Conservation (phyloP, 2,113 vertebrate genomes). For the Tupaia chinensis region DNA sequence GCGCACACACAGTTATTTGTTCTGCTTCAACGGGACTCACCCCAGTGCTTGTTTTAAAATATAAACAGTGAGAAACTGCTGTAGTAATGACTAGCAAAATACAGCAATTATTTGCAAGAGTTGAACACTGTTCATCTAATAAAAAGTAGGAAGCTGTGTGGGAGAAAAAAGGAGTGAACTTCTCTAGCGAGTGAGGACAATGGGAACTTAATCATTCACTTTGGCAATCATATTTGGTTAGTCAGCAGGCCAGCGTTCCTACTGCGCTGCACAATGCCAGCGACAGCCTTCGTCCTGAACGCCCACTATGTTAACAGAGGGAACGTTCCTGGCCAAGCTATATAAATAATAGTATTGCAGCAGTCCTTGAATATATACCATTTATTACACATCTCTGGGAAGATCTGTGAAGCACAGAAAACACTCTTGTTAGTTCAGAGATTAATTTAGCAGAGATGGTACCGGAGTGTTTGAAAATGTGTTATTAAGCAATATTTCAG, state of each 20-base stretch:
- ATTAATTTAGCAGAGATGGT: slow-evolving; percentile 35
- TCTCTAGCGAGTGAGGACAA: slow-evolving; percentile 55
- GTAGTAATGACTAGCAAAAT: slow-evolving; percentile 68
- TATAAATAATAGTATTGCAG: neutral
- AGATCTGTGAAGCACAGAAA: slow-evolving; percentile 31
- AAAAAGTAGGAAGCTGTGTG: slow-evolving; percentile 67
- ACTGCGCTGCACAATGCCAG: slow-evolving; percentile 35
- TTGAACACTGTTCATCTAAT: slow-evolving; percentile 70
- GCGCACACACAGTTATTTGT: slow-evolving; percentile 59
- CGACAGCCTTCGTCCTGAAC: slow-evolving; percentile 40
- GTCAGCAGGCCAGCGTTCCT: slow-evolving; percentile 57
- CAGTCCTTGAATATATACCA: neutral
- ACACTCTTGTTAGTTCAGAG: slow-evolving; percentile 7
- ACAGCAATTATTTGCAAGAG: slow-evolving; percentile 66
- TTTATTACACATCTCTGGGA: slow-evolving; percentile 25
- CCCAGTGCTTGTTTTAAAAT: slow-evolving; percentile 66
- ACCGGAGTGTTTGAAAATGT: slow-evolving; percentile 48
- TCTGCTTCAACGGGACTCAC: slow-evolving; percentile 44
- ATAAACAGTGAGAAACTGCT: slow-evolving; percentile 70
- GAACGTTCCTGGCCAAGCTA: slow-evolving; percentile 18
- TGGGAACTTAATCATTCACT: slow-evolving; percentile 66
- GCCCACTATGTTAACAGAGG: neutral
- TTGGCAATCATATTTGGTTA: slow-evolving; percentile 62
- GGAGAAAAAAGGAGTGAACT: slow-evolving; percentile 61
- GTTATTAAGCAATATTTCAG: slow-evolving; percentile 52